These are phyloP conservation scores for Ramphastos sulfuratus DNA, from an alignment of 2,113 vertebrate genomes.

Conservation along the genomic window DNA sequence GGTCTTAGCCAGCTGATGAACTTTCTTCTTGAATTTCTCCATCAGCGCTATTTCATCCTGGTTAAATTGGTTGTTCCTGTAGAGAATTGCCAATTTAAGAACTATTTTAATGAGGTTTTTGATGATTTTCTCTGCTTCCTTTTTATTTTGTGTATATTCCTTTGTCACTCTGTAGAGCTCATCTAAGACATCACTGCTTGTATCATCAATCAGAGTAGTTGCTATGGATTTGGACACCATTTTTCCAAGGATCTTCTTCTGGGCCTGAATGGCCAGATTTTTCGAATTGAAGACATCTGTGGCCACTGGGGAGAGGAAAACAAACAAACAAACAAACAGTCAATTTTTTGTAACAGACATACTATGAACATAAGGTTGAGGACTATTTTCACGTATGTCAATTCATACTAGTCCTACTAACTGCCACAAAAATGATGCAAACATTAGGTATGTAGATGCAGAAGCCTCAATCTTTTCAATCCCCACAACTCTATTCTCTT, in stretches of 20 bases:
- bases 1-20: constrained; percentile 87
- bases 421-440: neutral
- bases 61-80: constrained; percentile 86
- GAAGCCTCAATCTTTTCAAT: neutral
- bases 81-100: constrained; percentile 86
- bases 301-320: constrained; percentile 64
- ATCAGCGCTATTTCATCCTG: constrained; percentile 81
- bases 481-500: neutral
- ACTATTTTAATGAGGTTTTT: constrained; percentile 89
- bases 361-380: neutral
- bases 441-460: accelerated
- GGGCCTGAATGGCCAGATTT: constrained; percentile 86
- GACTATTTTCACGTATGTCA: neutral
- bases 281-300: constrained; percentile 88
- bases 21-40: constrained; percentile 88
- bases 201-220: constrained; percentile 86
- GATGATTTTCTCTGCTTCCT: constrained; percentile 84
- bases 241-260: constrained; percentile 89
- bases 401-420: neutral
- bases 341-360: neutral
- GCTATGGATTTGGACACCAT: constrained; percentile 88
- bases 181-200: constrained; percentile 86
- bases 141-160: constrained; percentile 84
- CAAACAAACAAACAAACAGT: neutral
- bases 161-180: constrained; percentile 86